Evolutionary conservation across 2,113 vertebrate genomes (phyloP), one percentile per base, ranked within the genome.

Genomic region (Thamnaconus septentrionalis): DNA sequence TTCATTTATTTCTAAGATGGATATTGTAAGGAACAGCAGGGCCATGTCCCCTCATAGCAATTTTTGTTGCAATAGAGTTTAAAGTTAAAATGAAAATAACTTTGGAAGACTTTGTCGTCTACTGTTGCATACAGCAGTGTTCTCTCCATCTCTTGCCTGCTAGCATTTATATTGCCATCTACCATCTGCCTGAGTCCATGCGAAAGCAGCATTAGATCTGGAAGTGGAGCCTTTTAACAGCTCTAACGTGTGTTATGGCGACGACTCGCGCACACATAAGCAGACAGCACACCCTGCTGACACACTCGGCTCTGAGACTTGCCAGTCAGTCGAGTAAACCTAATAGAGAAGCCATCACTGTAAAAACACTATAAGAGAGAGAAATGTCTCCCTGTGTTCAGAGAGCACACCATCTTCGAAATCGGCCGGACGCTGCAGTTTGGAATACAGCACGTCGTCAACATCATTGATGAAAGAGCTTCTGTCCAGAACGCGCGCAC

Each of bases 341-440:
- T 85, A 89, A 90, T 88, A 82, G 84, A 87, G 82, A 85, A 88
- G 75, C 71, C 83, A 86, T 91, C 84, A 90, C 84, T 79, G 79
- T 90, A 91, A 88, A 85, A 75, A 80, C 76, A 83, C 89, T 87
- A 84, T 80, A 85, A 88, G 77, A 74, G 76, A 86, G 76, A 88
- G 80, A 83, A 83, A 85, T 80, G 86, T 82, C 83, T 88, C 80
- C 74, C 86, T 84, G 75, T 73, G 82, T 85, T 86, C 72, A 74
- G 70, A 73, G 76, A 74, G 68, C 40, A 73, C 84, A 91, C 76
- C 44, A 75, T 88, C 84, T 88, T 75, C 59, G 72, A 88, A 88
- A 87, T 82, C 59, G 84, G 72, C 80, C 78, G 85, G 81, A 82
- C 82, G 69, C 75, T 78, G 71, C 79, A 71, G 76, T 86, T 83